Conservation (phyloP, 2,888 invertebrate species). For the Dryococelus australis region DNA sequence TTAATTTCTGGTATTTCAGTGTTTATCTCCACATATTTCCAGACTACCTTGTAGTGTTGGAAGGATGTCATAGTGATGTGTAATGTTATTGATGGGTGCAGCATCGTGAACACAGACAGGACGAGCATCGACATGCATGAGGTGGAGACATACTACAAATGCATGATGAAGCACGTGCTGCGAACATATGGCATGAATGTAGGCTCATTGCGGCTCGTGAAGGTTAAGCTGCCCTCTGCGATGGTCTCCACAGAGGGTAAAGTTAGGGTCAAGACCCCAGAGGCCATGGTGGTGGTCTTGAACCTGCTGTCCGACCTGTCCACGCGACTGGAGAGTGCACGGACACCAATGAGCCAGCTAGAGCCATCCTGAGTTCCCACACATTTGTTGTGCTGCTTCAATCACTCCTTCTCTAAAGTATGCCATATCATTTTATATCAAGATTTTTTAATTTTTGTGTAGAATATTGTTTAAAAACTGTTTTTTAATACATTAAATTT, state of each 20-base stretch:
- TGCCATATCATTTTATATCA: too few species aligned
- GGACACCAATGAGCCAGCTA: not conserved
- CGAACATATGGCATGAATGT: constrained; percentile 50
- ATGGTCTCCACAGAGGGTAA: constrained; percentile 53
- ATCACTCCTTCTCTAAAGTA: too few species aligned
- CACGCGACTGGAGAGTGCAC: constrained; percentile 5
- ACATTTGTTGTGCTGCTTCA: too few species aligned
- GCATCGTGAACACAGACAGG: constrained; percentile 37
- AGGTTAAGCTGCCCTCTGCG: constrained; percentile 52
- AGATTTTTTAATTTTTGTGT: too few species aligned
- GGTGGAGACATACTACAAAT: constrained; percentile 52
- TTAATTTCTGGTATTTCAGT: too few species aligned
- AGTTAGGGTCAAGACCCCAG: constrained; percentile 52
- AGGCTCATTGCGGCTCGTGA: constrained; percentile 52
- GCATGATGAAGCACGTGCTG: constrained; percentile 51
- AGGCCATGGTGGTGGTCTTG: constrained; percentile 52
- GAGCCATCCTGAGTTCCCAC: not conserved
- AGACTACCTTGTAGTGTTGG: too few species aligned
- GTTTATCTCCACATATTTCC: too few species aligned
- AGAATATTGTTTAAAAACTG: not conserved
- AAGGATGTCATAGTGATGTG: too few species aligned
- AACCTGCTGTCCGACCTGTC: constrained; percentile 49
- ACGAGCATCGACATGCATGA: constrained; percentile 46
- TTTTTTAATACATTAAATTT: not conserved
- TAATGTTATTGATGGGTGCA: constrained; percentile 34